Evolutionary conservation across 1,140 invertebrate species (phyloP), one percentile per base, ranked within the genome.

Genomic region (Drosophila bocqueti): DNA sequence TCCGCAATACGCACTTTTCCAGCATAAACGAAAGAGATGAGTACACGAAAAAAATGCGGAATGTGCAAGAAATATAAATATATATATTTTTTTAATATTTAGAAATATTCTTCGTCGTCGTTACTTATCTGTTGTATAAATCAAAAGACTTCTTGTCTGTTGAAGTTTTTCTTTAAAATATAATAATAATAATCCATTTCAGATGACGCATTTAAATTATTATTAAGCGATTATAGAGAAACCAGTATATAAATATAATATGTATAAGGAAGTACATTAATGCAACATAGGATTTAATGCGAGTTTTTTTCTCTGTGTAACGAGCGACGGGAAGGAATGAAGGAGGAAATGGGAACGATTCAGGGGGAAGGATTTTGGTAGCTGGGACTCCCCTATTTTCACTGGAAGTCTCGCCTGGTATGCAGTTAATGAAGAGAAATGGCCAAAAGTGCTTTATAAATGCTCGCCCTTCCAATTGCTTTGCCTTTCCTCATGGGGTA

Each of bases 361-460:
- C 46, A 40, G 11, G 31, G 16, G 47, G 40, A 38, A 21, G 57
- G 42, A 31, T 6, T 16, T 18, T 49, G 40, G 31, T 15, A 13
- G 11, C 57, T 16, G 38, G 15, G 2, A 55, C 52, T 38, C 18
- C 34, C 52, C 13, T 24, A 38, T 55, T 65, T 54, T 26, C 24
- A 62, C 50, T 57, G 42, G 29, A 34, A 36, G 42, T 60, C 24
- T 42, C 38, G 62, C 42, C 60, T 64, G 63, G 65, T 49, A 62
- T 68, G 66, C 66, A 79, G 64, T 78, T 81, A 89, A 89, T 87
- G 84, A 89, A 89, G 80, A 89, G 84, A 87, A 89, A 89, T 89
- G 83, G 72, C 76, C 73, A 72, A 83, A 80, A 87, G 79, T 87
- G 83, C 86, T 86, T 86, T 86, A 82, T 86, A 82, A 86, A 83